Percentiles rank a stretch among this genome's conserved stretches.
phyloP scores from a whole-genome alignment of 2,113 vertebrate species.

The Heloderma charlesbogerti region DNA sequence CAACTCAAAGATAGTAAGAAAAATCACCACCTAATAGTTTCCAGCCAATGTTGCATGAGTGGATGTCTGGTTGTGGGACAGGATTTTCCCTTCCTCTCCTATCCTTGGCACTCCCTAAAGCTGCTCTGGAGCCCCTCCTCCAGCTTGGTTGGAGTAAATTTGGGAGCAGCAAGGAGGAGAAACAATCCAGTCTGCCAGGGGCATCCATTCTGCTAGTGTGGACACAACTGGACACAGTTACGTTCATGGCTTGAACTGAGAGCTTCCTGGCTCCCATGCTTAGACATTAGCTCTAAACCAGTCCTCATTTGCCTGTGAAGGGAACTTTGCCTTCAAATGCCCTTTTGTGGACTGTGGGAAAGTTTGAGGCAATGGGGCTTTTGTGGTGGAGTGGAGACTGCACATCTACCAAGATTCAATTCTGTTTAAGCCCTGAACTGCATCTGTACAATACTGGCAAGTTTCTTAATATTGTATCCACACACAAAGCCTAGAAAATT shows the following conservation, averaged over 20 bases:
- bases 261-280: neutral
- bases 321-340: neutral
- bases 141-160: no score
- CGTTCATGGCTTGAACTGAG: neutral
- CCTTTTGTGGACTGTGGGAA: neutral
- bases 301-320: neutral
- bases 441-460: neutral
- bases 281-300: neutral
- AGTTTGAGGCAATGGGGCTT: neutral
- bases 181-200: neutral
- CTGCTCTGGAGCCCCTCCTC: no score
- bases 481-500: neutral
- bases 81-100: neutral
- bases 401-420: neutral
- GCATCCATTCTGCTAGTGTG: neutral
- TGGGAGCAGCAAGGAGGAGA: no score
- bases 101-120: neutral
- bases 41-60: neutral
- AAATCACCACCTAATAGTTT: neutral
- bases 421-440: neutral
- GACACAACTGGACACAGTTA: neutral
- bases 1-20: neutral
- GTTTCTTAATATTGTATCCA: no score
- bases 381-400: no score
- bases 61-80: neutral